These are phyloP conservation scores for Bucco capensis DNA, from an alignment of 2,113 vertebrate genomes.

Conservation along the genomic window DNA sequence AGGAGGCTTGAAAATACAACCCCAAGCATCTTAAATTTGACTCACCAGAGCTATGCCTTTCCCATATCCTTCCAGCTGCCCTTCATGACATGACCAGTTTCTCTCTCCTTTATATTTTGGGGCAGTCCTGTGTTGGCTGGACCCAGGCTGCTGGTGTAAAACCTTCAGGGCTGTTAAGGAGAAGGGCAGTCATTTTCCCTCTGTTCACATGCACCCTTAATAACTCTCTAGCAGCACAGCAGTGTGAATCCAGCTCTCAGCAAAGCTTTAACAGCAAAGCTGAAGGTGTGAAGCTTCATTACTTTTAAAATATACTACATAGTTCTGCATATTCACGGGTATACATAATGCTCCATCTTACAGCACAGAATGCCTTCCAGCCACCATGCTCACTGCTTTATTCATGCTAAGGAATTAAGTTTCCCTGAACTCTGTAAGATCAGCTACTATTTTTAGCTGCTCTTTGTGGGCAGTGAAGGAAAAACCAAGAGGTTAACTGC, in stretches of 20 bases:
- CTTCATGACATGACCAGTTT: not conserved
- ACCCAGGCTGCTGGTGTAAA: not conserved
- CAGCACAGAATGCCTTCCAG: not conserved
- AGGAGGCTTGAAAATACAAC: not conserved
- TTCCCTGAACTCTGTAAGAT: conserved; percentile 1
- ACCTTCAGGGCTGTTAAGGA: not conserved
- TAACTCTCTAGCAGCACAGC: not conserved
- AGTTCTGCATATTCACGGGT: not conserved
- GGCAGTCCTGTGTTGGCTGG: not conserved
- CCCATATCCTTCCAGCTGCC: not conserved
- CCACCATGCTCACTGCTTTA: not conserved
- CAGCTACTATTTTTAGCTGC: conserved; percentile 16
- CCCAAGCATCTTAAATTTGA: not conserved
- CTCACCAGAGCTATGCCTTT: not conserved
- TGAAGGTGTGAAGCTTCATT: conserved; percentile 44
- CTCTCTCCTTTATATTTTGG: not conserved
- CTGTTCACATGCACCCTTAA: not conserved
- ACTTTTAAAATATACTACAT: conserved; percentile 34
- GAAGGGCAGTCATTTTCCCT: not conserved
- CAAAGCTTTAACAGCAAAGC: conserved; percentile 22
- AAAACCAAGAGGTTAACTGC: conserved; percentile 27
- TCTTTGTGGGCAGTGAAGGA: not conserved
- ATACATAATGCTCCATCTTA: not conserved
- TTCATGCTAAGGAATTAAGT: not conserved
- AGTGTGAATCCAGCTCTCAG: conserved; percentile 18